A percentile compares a stretch with the other conserved stretches of the same genome.
phyloP scores from a whole-genome alignment of 2,113 vertebrate genomes.

The Sebastes schlegelii region DNA sequence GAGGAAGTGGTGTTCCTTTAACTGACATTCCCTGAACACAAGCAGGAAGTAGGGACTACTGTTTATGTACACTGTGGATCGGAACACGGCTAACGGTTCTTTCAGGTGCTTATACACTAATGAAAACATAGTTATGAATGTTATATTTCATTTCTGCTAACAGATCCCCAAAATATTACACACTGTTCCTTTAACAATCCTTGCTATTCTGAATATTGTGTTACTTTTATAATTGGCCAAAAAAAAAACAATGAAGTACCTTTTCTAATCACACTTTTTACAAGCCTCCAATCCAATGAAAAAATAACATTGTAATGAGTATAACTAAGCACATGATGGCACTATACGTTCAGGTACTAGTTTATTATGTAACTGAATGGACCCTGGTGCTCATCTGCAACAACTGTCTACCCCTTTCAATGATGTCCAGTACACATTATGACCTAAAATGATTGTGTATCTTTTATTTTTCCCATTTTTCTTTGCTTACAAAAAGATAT shows the following conservation, averaged over 20 bases:
- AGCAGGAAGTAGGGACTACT: too few relatives aligned
- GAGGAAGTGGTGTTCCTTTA: too few relatives aligned
- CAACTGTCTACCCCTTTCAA: background rate
- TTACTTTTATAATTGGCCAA: slow-evolving; percentile 15
- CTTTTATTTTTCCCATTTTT: background rate
- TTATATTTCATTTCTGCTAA: too few relatives aligned
- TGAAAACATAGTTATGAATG: too few relatives aligned
- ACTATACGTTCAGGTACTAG: slow-evolving; percentile 70
- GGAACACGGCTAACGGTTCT: too few relatives aligned
- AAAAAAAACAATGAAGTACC: background rate
- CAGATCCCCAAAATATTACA: too few relatives aligned
- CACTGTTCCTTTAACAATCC: background rate
- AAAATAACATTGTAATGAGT: slow-evolving; percentile 55
- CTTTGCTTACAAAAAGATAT: background rate
- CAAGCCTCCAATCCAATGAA: slow-evolving; percentile 2
- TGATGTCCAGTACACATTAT: background rate
- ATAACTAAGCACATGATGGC: slow-evolving; percentile 71
- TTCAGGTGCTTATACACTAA: too few relatives aligned
- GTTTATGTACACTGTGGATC: too few relatives aligned
- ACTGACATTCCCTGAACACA: too few relatives aligned
- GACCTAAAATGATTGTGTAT: background rate
- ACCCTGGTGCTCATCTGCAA: slow-evolving; percentile 25
- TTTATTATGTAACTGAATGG: slow-evolving; percentile 33
- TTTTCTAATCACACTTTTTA: slow-evolving; percentile 47
- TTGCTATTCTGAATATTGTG: background rate